phyloP scores from a whole-genome alignment of 2,888 invertebrate species.

The Nomada ruficornis region DNA sequence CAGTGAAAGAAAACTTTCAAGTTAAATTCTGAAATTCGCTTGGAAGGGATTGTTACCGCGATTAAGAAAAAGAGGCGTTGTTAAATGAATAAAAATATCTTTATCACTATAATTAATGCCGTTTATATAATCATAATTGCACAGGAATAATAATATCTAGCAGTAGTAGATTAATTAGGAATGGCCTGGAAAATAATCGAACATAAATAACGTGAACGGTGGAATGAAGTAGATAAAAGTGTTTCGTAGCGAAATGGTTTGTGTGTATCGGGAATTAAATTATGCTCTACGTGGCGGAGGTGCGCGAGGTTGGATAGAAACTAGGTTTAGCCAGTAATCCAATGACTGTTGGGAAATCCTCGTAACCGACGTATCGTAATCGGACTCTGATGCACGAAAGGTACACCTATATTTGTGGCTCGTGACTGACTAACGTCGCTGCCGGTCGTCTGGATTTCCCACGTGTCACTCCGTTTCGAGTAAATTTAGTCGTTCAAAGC shows the following conservation, averaged over 20 bases:
- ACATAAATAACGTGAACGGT: no score
- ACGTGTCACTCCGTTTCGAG: conserved; percentile 54
- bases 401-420: conserved; percentile 61
- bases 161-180: no score
- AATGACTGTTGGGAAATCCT: conserved; percentile 63
- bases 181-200: no score
- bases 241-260: neutral
- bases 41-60: no score
- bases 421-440: conserved; percentile 47
- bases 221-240: neutral
- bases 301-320: conserved; percentile 18
- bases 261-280: neutral
- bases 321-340: conserved; percentile 47
- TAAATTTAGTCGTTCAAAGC: conserved; percentile 51
- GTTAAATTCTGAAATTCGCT: no score
- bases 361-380: conserved; percentile 62
- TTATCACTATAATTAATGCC: no score
- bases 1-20: neutral
- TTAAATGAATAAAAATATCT: no score
- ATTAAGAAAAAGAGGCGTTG: no score
- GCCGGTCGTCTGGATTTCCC: conserved; percentile 58
- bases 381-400: conserved; percentile 62
- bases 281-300: neutral
- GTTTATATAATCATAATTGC: no score
- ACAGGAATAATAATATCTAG: no score